Percentiles rank a stretch among this genome's conserved stretches.
Evolutionary conservation across 1,140 invertebrate species (phyloP).

Genomic region (Oncopodura yosiiana): DNA sequence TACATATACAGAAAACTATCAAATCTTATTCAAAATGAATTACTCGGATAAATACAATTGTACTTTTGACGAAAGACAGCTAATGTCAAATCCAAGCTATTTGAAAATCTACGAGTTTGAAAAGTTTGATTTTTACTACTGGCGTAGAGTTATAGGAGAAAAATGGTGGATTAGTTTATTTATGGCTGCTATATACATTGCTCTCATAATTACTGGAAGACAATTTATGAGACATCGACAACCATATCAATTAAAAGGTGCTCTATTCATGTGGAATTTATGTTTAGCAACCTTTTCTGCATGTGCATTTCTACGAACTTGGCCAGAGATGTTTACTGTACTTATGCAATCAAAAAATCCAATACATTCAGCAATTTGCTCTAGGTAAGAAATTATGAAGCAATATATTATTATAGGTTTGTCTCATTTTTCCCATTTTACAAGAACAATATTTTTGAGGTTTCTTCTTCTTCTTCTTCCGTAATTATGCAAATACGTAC

Average conservation of each 20-base stretch:
- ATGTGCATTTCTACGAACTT: constrained; percentile 8
- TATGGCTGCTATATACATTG: constrained; percentile 3
- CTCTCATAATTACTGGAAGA: constrained; percentile 5
- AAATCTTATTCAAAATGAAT: too few relatives aligned
- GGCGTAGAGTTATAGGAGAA: constrained; percentile 6
- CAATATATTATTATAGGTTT: too few relatives aligned
- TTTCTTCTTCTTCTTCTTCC: too few relatives aligned
- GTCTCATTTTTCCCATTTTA: too few relatives aligned
- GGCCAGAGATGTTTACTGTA: constrained; percentile 14
- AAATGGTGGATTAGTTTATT: constrained; percentile 11
- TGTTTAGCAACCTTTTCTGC: constrained; percentile 11
- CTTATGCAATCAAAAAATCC: constrained; percentile 9
- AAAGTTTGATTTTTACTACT: constrained; percentile 6
- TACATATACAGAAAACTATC: too few relatives aligned
- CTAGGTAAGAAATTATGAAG: neutral
- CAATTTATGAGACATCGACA: constrained; percentile 11
- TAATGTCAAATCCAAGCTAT: neutral
- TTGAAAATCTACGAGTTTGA: constrained; percentile 8
- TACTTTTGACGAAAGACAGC: constrained; percentile 1
- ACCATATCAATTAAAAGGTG: constrained; percentile 14
- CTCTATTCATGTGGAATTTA: constrained; percentile 16
- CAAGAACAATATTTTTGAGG: too few relatives aligned
- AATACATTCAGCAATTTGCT: constrained; percentile 19
- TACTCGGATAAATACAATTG: constrained; percentile 6
- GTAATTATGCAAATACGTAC: too few relatives aligned